Evolutionary conservation across 2,888 invertebrate species (phyloP).

Genomic region (Scaptomyza reducta): DNA sequence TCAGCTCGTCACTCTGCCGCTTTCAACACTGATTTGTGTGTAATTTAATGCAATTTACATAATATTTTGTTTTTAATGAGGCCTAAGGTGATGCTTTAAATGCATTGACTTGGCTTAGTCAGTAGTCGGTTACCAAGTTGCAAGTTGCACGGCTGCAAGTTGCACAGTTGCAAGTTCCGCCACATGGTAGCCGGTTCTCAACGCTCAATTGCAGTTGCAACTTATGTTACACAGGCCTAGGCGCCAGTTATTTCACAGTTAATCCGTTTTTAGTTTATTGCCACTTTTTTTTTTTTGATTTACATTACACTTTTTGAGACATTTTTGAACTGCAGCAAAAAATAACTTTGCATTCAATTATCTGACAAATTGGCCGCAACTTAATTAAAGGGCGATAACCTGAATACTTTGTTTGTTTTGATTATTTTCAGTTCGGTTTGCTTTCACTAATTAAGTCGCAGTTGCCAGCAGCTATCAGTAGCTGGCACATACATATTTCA

Average conservation of each 20-base stretch:
- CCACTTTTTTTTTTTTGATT: slow-evolving; percentile 8
- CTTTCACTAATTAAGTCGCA: slow-evolving; percentile 69
- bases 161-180: slow-evolving; percentile 19
- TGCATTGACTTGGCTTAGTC: slow-evolving; percentile 77
- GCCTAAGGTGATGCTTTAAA: slow-evolving; percentile 81
- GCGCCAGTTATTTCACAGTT: slow-evolving; percentile 48
- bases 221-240: slow-evolving; percentile 49
- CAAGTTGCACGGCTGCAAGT: slow-evolving; percentile 19
- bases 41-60: slow-evolving; percentile 81
- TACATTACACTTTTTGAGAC: slow-evolving; percentile 2
- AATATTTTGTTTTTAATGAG: slow-evolving; percentile 82
- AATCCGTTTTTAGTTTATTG: slow-evolving; percentile 35
- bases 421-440: slow-evolving; percentile 10
- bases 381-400: slow-evolving; percentile 75
- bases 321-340: slow-evolving; percentile 62
- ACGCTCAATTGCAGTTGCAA: slow-evolving; percentile 20
- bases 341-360: slow-evolving; percentile 55
- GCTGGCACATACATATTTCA: slow-evolving; percentile 68
- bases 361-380: slow-evolving; percentile 80
- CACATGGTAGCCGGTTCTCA: slow-evolving; percentile 50
- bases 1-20: slow-evolving; percentile 2
- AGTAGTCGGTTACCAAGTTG: slow-evolving; percentile 40
- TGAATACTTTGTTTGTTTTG: slow-evolving; percentile 1
- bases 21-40: slow-evolving; percentile 76
- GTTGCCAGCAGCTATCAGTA: slow-evolving; percentile 65